Evolutionary conservation across 2,797 vertebrate genomes (phyloP).

Genomic region (Cyprinella venusta): DNA sequence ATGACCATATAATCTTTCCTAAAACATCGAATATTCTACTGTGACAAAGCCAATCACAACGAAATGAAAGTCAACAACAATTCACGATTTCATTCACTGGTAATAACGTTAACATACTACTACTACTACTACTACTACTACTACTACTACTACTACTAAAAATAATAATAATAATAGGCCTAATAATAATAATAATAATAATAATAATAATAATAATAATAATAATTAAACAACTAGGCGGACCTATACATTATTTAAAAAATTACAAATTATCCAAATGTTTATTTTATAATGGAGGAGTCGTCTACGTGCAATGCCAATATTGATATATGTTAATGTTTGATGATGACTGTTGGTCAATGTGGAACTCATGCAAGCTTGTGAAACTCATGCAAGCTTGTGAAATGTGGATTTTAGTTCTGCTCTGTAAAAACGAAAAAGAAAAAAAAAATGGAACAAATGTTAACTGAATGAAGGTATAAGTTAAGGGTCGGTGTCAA

Average conservation of each 20-base stretch:
- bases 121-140: too few relatives aligned
- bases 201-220: too few relatives aligned
- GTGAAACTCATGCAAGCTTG: neutral
- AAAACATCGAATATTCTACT: neutral
- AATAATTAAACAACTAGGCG: too few relatives aligned
- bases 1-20: neutral
- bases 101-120: neutral
- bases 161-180: too few relatives aligned
- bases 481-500: neutral
- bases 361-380: neutral
- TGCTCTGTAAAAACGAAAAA: neutral
- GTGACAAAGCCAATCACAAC: neutral
- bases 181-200: too few relatives aligned
- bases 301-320: neutral
- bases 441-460: neutral
- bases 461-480: neutral
- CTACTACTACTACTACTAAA: too few relatives aligned
- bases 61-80: neutral
- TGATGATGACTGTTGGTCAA: neutral
- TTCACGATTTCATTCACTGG: neutral
- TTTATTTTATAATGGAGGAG: neutral
- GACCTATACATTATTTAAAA: neutral
- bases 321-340: neutral
- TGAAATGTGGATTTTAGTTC: constrained; percentile 14
- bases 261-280: neutral